These are phyloP conservation scores for Drosophila arawakana DNA, from an alignment of 1,140 invertebrate species.

Conservation along the genomic window DNA sequence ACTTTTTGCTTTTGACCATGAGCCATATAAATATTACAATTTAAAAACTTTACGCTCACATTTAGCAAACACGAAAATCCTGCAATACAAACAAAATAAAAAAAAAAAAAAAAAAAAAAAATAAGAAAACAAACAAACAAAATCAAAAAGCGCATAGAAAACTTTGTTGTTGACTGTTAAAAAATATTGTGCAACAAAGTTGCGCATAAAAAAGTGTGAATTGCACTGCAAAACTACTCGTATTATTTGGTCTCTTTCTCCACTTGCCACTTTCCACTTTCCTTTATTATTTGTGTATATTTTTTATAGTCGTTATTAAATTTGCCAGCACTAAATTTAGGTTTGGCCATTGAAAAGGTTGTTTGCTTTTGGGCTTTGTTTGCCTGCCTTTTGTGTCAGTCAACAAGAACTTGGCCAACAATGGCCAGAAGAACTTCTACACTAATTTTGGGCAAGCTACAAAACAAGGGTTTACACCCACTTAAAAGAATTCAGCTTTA, in stretches of 20 bases:
- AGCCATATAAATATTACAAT: slow-evolving; percentile 65
- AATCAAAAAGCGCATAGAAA: slow-evolving; percentile 32
- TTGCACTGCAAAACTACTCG: slow-evolving; percentile 29
- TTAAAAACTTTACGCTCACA: slow-evolving; percentile 49
- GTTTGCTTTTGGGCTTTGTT: slow-evolving; percentile 37
- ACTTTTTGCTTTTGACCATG: slow-evolving; percentile 55
- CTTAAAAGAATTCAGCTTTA: not conserved
- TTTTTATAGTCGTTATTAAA: slow-evolving; percentile 33
- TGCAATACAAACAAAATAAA: too few species aligned
- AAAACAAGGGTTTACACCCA: not conserved
- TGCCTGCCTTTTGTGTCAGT: slow-evolving; percentile 16
- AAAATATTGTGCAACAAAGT: slow-evolving; percentile 61
- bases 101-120: slow-evolving; percentile 4
- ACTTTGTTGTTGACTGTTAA: slow-evolving; percentile 59
- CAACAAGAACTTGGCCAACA: slow-evolving; percentile 11
- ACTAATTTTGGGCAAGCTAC: slow-evolving; percentile 28
- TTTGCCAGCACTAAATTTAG: slow-evolving; percentile 41
- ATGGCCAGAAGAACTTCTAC: slow-evolving; percentile 31
- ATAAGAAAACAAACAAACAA: not conserved
- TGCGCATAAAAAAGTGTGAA: slow-evolving; percentile 48
- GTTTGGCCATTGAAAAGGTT: slow-evolving; percentile 24
- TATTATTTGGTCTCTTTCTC: slow-evolving; percentile 30
- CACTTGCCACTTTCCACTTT: not conserved
- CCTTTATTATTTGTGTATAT: slow-evolving; percentile 14
- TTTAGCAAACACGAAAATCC: slow-evolving; percentile 27